These are phyloP conservation scores for Zeugodacus cucurbitae DNA, from an alignment of 1,140 invertebrate genomes.

Conservation along the genomic window DNA sequence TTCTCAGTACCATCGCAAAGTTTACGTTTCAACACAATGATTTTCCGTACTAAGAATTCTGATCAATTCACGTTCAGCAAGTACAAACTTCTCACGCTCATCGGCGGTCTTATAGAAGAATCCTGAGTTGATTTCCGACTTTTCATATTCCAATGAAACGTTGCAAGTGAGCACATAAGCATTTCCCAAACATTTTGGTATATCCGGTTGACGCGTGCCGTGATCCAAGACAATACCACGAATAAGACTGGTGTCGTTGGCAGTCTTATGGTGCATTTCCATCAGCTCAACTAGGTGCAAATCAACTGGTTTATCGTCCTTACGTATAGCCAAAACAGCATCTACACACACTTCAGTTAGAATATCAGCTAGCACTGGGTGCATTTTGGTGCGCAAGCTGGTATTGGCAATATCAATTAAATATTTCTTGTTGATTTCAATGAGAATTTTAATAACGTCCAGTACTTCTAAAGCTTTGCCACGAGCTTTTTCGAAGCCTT, in stretches of 20 bases:
- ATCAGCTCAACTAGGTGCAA: conserved; percentile 99
- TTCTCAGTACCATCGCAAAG: conserved; percentile 88
- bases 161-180: conserved; percentile 98
- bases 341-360: conserved; percentile 95
- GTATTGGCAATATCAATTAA: conserved; percentile 90
- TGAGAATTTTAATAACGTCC: conserved; percentile 86
- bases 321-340: conserved; percentile 83
- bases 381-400: conserved; percentile 93
- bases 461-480: conserved; percentile 88
- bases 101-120: conserved; percentile 99
- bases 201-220: conserved; percentile 97
- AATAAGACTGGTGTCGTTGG: conserved; percentile 89
- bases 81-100: conserved; percentile 94
- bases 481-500: conserved; percentile 93
- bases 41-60: conserved; percentile 92
- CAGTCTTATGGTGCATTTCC: conserved; percentile 99
- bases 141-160: conserved; percentile 98
- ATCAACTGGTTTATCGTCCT: conserved; percentile 81
- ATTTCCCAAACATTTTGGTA: conserved; percentile 98
- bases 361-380: conserved; percentile 86
- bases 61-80: conserved; percentile 96
- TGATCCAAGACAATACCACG: conserved; percentile 95
- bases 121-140: conserved; percentile 96
- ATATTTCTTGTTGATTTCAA: conserved; percentile 78
- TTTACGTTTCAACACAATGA: conserved; percentile 95